Evolutionary conservation across 1,140 invertebrate genomes (phyloP).

Genomic region (Ladona fulva): DNA sequence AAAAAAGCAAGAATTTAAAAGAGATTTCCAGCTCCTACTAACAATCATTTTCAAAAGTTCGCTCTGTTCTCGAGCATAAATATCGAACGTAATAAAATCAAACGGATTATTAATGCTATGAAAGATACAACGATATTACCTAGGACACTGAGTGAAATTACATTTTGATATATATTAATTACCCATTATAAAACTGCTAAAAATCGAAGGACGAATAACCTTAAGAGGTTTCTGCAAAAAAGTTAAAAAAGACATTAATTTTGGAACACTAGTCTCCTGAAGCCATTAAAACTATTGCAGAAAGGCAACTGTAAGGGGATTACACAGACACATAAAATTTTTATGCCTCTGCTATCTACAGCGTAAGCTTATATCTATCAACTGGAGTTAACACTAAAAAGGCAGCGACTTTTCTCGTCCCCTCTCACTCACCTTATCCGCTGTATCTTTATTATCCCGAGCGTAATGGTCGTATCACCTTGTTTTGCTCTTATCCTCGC

Average conservation of each 20-base stretch:
- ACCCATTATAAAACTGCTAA: no score
- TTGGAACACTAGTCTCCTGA: not conserved
- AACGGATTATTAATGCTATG: no score
- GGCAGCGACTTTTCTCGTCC: not conserved
- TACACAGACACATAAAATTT: constrained; percentile 6
- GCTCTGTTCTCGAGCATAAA: no score
- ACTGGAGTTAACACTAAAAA: constrained; percentile 6
- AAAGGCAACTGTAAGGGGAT: not conserved
- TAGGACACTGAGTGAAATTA: no score
- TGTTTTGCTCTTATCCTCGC: not conserved
- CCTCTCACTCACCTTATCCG: not conserved
- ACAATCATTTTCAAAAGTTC: no score
- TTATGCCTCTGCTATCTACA: not conserved
- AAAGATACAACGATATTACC: no score
- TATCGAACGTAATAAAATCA: no score
- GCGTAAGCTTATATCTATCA: constrained; percentile 1
- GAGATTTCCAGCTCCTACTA: no score
- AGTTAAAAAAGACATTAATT: not conserved
- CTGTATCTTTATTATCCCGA: not conserved
- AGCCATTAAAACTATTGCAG: constrained; percentile 9
- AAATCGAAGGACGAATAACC: no score
- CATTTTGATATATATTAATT: no score
- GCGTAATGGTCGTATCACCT: not conserved
- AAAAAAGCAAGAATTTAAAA: no score
- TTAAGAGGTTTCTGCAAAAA: no score